Evolutionary conservation across 1,140 invertebrate genomes (phyloP).

Genomic region (Neocloeon triangulifer): DNA sequence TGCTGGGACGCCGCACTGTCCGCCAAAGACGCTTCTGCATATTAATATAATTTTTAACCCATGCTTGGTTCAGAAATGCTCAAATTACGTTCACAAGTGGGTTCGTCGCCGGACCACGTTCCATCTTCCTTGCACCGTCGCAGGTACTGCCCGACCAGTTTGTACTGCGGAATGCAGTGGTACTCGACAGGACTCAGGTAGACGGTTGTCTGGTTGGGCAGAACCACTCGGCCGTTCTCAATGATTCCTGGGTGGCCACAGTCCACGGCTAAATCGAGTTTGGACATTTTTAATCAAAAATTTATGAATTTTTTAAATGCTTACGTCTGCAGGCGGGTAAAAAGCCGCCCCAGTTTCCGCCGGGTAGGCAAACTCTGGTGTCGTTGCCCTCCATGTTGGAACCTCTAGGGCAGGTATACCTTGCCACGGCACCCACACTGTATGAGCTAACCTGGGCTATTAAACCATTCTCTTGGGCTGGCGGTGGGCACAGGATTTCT

Average conservation of each 20-base stretch:
- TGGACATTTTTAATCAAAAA: no score
- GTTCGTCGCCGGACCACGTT: conserved; percentile 62
- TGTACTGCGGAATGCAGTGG: conserved; percentile 65
- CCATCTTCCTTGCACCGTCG: conserved; percentile 62
- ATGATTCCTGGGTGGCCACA: conserved; percentile 54
- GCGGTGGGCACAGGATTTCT: conserved; percentile 58
- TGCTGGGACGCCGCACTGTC: conserved; percentile 39
- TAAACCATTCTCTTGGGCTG: conserved; percentile 29
- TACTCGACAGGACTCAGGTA: conserved; percentile 68
- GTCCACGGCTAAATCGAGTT: conserved; percentile 59
- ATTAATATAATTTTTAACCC: conserved; percentile 1
- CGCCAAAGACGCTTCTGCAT: conserved; percentile 24
- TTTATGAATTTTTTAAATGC: conserved; percentile 13
- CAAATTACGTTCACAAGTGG: conserved; percentile 38
- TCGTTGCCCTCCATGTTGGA: conserved; percentile 56
- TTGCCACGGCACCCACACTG: conserved; percentile 49
- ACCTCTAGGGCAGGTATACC: conserved; percentile 61
- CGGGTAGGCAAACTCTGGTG: conserved; percentile 47
- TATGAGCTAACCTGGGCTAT: conserved; percentile 33
- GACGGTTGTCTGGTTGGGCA: conserved; percentile 58
- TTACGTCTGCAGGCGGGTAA: conserved; percentile 61
- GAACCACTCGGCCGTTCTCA: conserved; percentile 64
- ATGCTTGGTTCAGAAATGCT: conserved; percentile 4
- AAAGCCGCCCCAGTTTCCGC: conserved; percentile 60
- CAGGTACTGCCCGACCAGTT: conserved; percentile 55